Percentiles rank a stretch among this genome's conserved stretches.
These are phyloP conservation scores for Nematolebias whitei DNA, from an alignment of 2,113 vertebrate species.

Conservation along the genomic window DNA sequence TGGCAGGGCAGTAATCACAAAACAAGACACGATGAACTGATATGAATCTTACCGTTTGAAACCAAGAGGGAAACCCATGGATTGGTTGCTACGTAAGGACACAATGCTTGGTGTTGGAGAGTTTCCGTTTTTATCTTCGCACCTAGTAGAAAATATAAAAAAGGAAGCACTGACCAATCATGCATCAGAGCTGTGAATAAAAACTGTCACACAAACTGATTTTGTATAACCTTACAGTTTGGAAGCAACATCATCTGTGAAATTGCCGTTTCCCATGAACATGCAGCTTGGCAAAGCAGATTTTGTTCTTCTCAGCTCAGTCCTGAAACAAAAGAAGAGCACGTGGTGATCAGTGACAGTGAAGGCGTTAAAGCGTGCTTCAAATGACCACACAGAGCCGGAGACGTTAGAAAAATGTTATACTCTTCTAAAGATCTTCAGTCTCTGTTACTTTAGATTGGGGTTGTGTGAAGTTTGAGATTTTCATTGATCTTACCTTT, in stretches of 20 bases:
- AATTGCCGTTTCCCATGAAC: background rate
- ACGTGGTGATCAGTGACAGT: background rate
- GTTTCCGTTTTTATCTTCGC: too few species aligned
- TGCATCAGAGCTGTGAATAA: too few species aligned
- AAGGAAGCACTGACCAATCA: too few species aligned
- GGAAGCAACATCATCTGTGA: background rate
- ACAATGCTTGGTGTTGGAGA: too few species aligned
- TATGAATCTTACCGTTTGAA: background rate
- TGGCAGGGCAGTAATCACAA: too few species aligned
- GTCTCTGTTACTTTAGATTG: background rate
- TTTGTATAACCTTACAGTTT: background rate
- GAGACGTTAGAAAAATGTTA: rapidly evolving
- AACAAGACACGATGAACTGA: too few species aligned
- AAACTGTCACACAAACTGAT: too few species aligned
- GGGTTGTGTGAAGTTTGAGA: background rate
- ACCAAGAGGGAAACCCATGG: background rate
- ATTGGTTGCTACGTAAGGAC: background rate
- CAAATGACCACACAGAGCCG: background rate
- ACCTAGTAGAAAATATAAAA: too few species aligned
- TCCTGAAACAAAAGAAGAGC: background rate
- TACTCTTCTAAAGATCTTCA: background rate
- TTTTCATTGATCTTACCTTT: constrained; percentile 6
- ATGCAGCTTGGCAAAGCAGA: background rate
- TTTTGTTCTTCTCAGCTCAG: background rate
- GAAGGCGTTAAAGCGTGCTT: background rate